Percentiles rank a stretch among this genome's conserved stretches.
Evolutionary conservation across 2,888 invertebrate genomes (phyloP).

Genomic region (Ephialtes manifestator): DNA sequence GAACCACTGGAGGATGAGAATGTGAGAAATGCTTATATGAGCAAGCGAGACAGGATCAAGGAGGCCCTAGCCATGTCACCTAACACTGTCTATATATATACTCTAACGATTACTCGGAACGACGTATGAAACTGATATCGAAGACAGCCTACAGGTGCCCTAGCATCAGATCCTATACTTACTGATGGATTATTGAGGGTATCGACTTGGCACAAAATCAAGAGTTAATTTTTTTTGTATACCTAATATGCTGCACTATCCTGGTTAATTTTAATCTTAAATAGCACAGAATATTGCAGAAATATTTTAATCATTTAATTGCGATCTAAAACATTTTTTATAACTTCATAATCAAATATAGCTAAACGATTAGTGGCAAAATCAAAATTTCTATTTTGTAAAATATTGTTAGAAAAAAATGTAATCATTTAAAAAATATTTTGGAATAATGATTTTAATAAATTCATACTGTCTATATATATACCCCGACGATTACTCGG

Average conservation of each 20-base stretch:
- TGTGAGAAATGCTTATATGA: slow-evolving; percentile 23
- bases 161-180: slow-evolving; percentile 7
- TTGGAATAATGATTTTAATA: no score
- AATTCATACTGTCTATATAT: slow-evolving; percentile 23
- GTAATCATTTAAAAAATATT: no score
- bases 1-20: slow-evolving; percentile 2
- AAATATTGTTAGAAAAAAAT: no score
- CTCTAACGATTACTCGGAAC: slow-evolving; percentile 42
- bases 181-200: neutral
- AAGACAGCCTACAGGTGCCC: slow-evolving; percentile 50
- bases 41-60: slow-evolving; percentile 16
- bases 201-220: neutral
- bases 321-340: neutral
- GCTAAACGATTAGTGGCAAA: neutral
- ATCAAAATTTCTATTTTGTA: no score
- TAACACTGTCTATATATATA: slow-evolving; percentile 23
- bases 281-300: no score
- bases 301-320: no score
- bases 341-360: neutral
- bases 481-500: slow-evolving; percentile 36
- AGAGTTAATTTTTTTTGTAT: neutral
- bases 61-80: slow-evolving; percentile 55
- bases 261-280: neutral
- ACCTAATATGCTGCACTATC: neutral
- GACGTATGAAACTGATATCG: slow-evolving; percentile 56